phyloP scores from a whole-genome alignment of 2,113 vertebrate species.

The Spea multiplicata region DNA sequence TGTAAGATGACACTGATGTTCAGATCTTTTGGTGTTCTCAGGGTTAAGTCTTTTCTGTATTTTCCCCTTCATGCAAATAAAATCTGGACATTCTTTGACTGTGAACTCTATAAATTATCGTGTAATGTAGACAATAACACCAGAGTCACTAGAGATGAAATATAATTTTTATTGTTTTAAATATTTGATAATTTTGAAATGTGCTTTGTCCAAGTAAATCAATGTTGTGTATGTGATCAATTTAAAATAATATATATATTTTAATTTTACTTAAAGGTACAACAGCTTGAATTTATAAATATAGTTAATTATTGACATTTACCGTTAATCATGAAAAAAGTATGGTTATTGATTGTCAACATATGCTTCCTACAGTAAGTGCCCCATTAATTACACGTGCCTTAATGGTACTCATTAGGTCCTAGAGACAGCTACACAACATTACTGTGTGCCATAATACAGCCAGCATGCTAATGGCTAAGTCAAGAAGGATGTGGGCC shows the following conservation, averaged over 20 bases:
- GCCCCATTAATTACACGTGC: slow-evolving; percentile 23
- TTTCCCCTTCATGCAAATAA: too few relatives aligned
- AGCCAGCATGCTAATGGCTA: slow-evolving; percentile 4
- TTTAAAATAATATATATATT: not conserved
- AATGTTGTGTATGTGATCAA: too few relatives aligned
- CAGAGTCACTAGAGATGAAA: too few relatives aligned
- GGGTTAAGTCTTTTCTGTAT: too few relatives aligned
- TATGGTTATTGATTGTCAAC: slow-evolving; percentile 31
- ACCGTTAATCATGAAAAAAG: not conserved
- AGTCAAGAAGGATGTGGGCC: slow-evolving; percentile 18
- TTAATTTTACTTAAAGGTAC: not conserved
- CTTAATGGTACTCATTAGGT: slow-evolving; percentile 3
- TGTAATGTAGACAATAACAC: too few relatives aligned
- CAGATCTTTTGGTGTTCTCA: too few relatives aligned
- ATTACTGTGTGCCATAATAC: not conserved
- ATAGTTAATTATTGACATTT: slow-evolving; percentile 14
- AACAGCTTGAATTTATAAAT: not conserved
- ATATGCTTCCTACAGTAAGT: slow-evolving; percentile 33
- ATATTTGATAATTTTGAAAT: too few relatives aligned
- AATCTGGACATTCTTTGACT: too few relatives aligned
- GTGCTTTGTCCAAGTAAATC: too few relatives aligned
- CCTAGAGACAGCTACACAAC: not conserved
- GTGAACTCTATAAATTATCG: too few relatives aligned
- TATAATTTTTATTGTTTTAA: too few relatives aligned
- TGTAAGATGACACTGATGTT: too few relatives aligned